Conservation (phyloP, 2,113 vertebrate genomes). For the Gymnorhina tibicen region DNA sequence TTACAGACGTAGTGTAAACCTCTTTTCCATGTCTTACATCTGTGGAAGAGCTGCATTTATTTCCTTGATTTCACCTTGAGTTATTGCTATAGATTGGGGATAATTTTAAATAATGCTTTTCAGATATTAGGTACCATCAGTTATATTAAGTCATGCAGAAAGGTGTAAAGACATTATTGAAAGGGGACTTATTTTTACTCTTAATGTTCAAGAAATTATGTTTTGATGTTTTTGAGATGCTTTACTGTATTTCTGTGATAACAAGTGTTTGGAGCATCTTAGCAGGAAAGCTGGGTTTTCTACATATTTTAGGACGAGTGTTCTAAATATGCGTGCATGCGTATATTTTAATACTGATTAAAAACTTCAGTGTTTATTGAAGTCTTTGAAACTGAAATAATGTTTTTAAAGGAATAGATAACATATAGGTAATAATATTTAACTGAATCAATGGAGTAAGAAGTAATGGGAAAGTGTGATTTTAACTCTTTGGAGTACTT, state of each 20-base stretch:
- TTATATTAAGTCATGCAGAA: background rate
- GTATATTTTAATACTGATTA: background rate
- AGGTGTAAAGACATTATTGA: background rate
- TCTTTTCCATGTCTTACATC: background rate
- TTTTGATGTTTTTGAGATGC: background rate
- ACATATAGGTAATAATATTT: background rate
- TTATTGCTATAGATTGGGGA: background rate
- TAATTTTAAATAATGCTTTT: background rate
- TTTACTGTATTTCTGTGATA: background rate
- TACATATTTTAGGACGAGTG: rapidly evolving
- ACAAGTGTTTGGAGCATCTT: background rate
- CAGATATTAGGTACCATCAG: background rate
- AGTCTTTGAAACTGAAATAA: background rate
- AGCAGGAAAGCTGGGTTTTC: background rate
- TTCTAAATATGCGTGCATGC: background rate
- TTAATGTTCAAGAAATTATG: background rate
- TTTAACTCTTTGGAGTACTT: background rate
- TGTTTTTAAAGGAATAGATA: background rate
- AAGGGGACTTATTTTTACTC: background rate
- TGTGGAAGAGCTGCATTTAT: background rate
- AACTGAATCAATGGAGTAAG: background rate
- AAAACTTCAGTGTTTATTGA: background rate
- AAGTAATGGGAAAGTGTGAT: background rate
- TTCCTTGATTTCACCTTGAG: background rate
- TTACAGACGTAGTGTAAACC: background rate